Percentiles rank a stretch among this genome's conserved stretches.
Evolutionary conservation across 2,113 vertebrate genomes (phyloP).

Genomic region (Gopherus flavomarginatus): DNA sequence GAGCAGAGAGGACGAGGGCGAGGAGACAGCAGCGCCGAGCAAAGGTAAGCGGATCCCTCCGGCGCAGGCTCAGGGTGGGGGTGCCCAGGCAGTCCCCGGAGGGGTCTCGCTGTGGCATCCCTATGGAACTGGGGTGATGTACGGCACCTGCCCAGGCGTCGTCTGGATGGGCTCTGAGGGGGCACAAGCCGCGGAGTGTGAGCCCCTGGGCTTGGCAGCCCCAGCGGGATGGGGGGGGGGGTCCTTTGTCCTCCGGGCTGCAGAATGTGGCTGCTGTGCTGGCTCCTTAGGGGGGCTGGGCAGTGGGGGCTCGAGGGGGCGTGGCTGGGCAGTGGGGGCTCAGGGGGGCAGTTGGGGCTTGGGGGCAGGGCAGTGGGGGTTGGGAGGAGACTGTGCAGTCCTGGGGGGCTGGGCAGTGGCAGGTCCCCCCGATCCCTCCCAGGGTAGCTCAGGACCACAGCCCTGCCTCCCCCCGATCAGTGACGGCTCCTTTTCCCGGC

Average conservation of each 20-base stretch:
- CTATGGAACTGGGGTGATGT: too few species aligned
- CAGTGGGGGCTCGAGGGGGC: too few species aligned
- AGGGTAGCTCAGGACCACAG: fast-evolving
- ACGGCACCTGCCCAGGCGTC: too few species aligned
- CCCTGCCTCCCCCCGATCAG: not conserved
- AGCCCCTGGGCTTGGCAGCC: not conserved
- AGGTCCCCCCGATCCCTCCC: fast-evolving
- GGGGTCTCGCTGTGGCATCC: not conserved
- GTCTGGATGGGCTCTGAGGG: not conserved
- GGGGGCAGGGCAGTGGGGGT: not conserved
- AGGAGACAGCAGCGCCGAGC: fast-evolving
- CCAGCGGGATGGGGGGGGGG: not conserved
- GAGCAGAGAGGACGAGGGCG: not conserved
- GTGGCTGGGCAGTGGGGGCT: not conserved
- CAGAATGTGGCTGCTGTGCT: too few species aligned
- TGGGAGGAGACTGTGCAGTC: not conserved
- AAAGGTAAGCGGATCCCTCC: not conserved
- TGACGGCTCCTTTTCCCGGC: not conserved
- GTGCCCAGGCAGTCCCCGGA: not conserved
- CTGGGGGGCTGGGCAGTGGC: not conserved
- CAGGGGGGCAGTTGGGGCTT: not conserved
- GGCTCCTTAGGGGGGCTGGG: too few species aligned
- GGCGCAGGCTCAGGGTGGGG: not conserved
- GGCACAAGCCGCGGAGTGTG: not conserved
- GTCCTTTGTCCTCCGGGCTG: too few species aligned